phyloP scores from a whole-genome alignment of 2,113 vertebrate genomes.

The Mustelus asterias region DNA sequence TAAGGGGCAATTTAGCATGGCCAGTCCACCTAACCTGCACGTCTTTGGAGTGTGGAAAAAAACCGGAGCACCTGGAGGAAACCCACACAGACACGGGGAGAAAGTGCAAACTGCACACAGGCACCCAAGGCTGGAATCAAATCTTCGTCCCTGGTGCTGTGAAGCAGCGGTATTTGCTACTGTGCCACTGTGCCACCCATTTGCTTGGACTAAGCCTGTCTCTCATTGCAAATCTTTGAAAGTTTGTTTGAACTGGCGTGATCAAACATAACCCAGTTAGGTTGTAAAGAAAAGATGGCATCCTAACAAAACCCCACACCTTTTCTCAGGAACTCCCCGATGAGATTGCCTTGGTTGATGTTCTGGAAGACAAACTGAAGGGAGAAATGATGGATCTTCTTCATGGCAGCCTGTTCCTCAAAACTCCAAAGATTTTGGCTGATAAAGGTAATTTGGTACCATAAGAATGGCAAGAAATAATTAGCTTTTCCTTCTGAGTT shows the following conservation, averaged over 20 bases:
- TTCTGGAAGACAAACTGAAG: slow-evolving; percentile 90
- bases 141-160: too few relatives aligned
- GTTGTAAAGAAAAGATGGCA: background rate
- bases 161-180: too few relatives aligned
- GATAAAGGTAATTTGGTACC: slow-evolving; percentile 70
- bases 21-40: too few relatives aligned
- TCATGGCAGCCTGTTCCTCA: slow-evolving; percentile 89
- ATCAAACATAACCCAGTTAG: background rate
- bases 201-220: background rate
- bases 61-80: too few relatives aligned
- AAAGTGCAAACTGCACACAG: too few relatives aligned
- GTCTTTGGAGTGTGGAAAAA: too few relatives aligned
- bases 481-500: background rate
- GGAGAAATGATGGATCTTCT: slow-evolving; percentile 97
- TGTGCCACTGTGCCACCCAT: background rate
- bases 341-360: slow-evolving; percentile 89
- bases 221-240: background rate
- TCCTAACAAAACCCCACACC: background rate
- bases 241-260: background rate
- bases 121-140: too few relatives aligned
- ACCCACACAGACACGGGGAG: too few relatives aligned
- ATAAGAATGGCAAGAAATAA: background rate
- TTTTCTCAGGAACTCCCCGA: slow-evolving; percentile 71
- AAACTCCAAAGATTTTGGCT: slow-evolving; percentile 81
- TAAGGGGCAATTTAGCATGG: too few relatives aligned